phyloP scores from a whole-genome alignment of 2,888 invertebrate species.

The Onthophagus sagittarius region DNA sequence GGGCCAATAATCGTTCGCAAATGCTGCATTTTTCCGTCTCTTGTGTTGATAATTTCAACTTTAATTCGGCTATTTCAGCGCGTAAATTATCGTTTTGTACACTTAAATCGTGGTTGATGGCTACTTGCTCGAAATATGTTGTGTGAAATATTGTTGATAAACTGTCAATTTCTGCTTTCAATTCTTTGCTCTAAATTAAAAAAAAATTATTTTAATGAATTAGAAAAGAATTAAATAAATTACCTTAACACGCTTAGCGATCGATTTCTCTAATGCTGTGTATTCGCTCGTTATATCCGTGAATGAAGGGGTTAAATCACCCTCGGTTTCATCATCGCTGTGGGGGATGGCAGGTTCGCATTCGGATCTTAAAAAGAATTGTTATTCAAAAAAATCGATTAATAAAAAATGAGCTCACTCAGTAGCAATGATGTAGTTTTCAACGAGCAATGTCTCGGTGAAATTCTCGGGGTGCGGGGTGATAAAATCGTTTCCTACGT shows the following conservation, averaged over 20 bases:
- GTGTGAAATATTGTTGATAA: not conserved
- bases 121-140: not conserved
- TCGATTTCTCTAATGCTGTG: not conserved
- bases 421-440: no score
- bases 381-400: no score
- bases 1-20: not conserved
- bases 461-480: no score
- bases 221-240: not conserved
- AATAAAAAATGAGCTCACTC: no score
- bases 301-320: not conserved
- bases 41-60: not conserved
- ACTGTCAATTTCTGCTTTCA: not conserved
- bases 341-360: no score
- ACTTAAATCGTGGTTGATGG: not conserved
- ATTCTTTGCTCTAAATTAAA: conserved; percentile 6
- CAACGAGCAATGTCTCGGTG: no score
- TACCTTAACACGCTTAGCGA: not conserved
- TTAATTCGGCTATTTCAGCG: not conserved
- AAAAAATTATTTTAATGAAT: not conserved
- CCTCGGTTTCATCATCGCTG: no score
- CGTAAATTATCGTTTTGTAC: not conserved
- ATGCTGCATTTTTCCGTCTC: not conserved
- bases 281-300: not conserved
- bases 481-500: no score
- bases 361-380: no score